Base-by-base conservation (phyloP, 2,888 invertebrate species). In the Melolontha melolontha region DNA sequence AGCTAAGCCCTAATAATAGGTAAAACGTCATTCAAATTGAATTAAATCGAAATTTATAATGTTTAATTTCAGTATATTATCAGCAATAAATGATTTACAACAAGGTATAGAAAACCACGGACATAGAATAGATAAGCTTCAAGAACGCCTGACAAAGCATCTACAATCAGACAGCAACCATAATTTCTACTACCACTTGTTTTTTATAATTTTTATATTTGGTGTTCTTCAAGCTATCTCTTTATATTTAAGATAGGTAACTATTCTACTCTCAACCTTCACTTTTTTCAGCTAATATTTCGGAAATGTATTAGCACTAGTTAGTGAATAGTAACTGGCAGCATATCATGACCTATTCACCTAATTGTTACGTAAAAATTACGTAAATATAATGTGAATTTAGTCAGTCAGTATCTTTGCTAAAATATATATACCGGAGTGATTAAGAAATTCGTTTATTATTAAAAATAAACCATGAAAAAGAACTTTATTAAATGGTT, bases 201-300 rank as follows among this genome's bases (percentile, higher is more conserved):
- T 79, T 67, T 69, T 76, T 52, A 72, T 79, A 44, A 71, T 80
- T 49, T 73, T 78, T 68, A 71, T 75, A 17, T 57, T 79, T 52
- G 78, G 78, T 47, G 63, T 77, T 66, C 70, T 79, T 63, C 78
- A 80, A 72, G 78, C 78, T 63, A 55, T 78, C 79, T 72, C 84
- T 81, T 73, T 84, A 82, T 77, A 85, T 84, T 71, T 82, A 82
- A 41, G 85, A 81, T 64, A 86, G 34, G 41, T 57, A 57, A 41
- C 6, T 6, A 34, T 6, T 34, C 1, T 10, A 34, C 1, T 6
- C 34, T 34, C 6, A 34, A 6, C 6, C 34, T 34, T 5, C 34
- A 34, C 34, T 34, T 34, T 6, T 34, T 10, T 34, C 34, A 10
- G 34, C 7, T 34, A 34, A 34, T 34, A 34, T 34, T 34, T 10